Percentiles rank a stretch among this genome's conserved stretches.
These are phyloP conservation scores for Ruditapes philippinarum DNA, from an alignment of 1,140 invertebrate genomes.

Conservation along the genomic window DNA sequence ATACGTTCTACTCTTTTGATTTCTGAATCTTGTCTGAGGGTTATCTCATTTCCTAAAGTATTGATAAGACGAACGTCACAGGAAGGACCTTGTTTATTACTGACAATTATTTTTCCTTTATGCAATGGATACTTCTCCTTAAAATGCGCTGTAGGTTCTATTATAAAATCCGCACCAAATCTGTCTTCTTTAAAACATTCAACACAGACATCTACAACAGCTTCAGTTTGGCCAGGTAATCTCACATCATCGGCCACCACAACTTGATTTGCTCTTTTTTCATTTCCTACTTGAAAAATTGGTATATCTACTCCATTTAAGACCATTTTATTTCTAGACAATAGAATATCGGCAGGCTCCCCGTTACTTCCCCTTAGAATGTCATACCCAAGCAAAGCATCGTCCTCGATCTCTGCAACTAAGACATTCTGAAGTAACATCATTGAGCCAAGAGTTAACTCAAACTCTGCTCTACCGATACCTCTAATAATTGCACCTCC, in stretches of 20 bases:
- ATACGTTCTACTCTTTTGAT: no score
- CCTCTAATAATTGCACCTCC: background rate
- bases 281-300: background rate
- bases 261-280: background rate
- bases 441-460: background rate
- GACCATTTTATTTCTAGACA: background rate
- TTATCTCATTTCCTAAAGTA: no score
- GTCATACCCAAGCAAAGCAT: background rate
- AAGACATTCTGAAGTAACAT: background rate
- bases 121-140: background rate
- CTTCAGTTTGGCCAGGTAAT: background rate
- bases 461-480: background rate
- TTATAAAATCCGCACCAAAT: background rate
- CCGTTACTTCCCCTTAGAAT: background rate
- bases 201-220: background rate
- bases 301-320: background rate
- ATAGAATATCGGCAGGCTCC: background rate
- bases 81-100: no score
- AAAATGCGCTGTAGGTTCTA: background rate
- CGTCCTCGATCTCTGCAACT: constrained; percentile 12
- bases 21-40: no score
- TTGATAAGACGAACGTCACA: no score
- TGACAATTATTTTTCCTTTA: no score
- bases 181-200: background rate
- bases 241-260: background rate